Base-by-base conservation (phyloP, 2,797 vertebrate species). In the Poliocrania exsul region DNA sequence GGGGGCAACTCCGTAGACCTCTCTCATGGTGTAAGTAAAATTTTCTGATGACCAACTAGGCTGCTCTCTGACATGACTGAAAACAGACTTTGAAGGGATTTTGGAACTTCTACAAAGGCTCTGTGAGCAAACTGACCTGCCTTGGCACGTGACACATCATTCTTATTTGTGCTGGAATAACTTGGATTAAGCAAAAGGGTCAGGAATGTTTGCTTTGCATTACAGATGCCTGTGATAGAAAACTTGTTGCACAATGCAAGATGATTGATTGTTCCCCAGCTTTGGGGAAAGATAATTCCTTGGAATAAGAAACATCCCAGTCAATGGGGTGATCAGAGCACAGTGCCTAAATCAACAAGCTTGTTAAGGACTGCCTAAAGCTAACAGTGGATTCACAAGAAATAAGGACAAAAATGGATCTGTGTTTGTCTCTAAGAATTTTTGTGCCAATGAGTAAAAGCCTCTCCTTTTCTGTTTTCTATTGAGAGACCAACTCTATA, bases 1-100 rank as follows among this genome's bases (percentile, higher is more conserved):
- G 97, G 90, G 1, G 99, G 99, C 28, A 99, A 99, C 97, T 98
- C 98, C 19, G 13, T 87, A 93, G 99, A 99, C 82, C 98, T 99
- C 17, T 99, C 99, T 65, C 73, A 96, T 2, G 95, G 98, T 18
- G 99, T 99, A 97, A 98, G 99, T 98, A 65, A 97, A 81, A 38
- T 54, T 33, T 81, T 74, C 54, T 81, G 44, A 12, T 54, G 24
- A 37, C 16, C 72, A 28, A 74, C 25, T 17, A 51, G 33, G 20
- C 8, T 73, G 31, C 37, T 75, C 35, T 53, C 72, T 50, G 47
- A 79, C 10, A 3, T 57, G 79, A 66, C 17, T 35, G 37, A 37
- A 81, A 83, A 23, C 29, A 90, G 51, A 47, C 25, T 70, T 86
- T 62, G 47, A 49, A 49, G 21, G 47, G 5, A 1, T 40, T 93